Conservation (phyloP, 2,888 invertebrate genomes). For the Catocala fraxini region DNA sequence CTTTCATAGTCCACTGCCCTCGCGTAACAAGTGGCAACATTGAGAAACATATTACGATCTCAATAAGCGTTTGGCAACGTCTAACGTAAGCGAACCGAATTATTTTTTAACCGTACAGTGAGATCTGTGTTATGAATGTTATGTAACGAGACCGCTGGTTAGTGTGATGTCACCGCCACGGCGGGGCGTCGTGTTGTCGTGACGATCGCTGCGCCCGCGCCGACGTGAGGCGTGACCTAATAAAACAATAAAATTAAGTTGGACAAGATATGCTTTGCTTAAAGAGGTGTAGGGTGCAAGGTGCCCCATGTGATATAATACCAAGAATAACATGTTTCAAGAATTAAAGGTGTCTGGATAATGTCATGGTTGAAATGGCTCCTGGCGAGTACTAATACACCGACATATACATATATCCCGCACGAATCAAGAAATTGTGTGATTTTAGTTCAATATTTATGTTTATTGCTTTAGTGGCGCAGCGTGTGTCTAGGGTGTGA, state of each 20-base stretch:
- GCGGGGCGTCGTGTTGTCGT: neutral
- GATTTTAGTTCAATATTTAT: too few species aligned
- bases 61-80: constrained; percentile 51
- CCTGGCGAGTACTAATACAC: too few species aligned
- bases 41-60: constrained; percentile 42
- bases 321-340: too few species aligned
- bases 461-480: too few species aligned
- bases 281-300: too few species aligned
- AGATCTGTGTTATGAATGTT: constrained; percentile 45
- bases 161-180: constrained; percentile 23
- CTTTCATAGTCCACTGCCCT: constrained; percentile 29
- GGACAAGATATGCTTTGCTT: neutral
- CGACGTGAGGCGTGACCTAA: constrained; percentile 9
- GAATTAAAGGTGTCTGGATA: too few species aligned
- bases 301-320: too few species aligned
- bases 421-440: too few species aligned
- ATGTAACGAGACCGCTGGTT: constrained; percentile 20
- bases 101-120: constrained; percentile 44
- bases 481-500: too few species aligned
- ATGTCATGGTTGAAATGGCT: too few species aligned
- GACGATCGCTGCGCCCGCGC: constrained; percentile 1
- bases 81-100: constrained; percentile 55
- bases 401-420: too few species aligned
- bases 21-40: constrained; percentile 36
- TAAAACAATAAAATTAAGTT: neutral